Conservation (phyloP, 2,113 vertebrate species). For the Motacilla alba region DNA sequence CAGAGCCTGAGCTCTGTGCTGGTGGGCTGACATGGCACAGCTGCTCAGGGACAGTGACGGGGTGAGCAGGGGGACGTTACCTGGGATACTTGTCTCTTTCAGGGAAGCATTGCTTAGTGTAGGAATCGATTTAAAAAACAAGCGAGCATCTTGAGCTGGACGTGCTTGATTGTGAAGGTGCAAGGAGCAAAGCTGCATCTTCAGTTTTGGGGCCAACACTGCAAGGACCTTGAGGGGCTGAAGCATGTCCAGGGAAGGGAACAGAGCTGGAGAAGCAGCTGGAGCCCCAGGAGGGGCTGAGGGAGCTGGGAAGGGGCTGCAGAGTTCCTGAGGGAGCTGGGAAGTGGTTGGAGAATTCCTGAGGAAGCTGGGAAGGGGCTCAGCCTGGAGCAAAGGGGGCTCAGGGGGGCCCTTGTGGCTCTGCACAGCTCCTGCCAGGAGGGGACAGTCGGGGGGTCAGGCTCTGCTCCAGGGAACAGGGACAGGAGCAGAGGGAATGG, state of each 20-base stretch:
- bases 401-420: not conserved
- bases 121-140: not conserved
- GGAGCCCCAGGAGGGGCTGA: not conserved
- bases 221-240: not conserved
- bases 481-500: not conserved
- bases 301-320: not conserved
- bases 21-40: not conserved
- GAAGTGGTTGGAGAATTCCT: no score
- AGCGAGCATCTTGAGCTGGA: fast-evolving
- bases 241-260: fast-evolving
- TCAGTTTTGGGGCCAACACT: not conserved
- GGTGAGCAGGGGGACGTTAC: not conserved
- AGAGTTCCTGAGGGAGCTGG: no score
- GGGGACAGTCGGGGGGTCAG: not conserved
- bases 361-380: not conserved
- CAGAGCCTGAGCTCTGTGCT: not conserved
- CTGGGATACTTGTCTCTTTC: not conserved
- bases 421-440: not conserved
- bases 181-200: not conserved
- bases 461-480: not conserved
- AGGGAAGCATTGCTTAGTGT: no score
- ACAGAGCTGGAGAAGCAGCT: fast-evolving
- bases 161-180: not conserved
- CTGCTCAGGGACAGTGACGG: not conserved
- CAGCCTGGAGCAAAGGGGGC: not conserved